Evolutionary conservation across 2,797 vertebrate species (phyloP).

Genomic region (Halcyon smyrnensis): DNA sequence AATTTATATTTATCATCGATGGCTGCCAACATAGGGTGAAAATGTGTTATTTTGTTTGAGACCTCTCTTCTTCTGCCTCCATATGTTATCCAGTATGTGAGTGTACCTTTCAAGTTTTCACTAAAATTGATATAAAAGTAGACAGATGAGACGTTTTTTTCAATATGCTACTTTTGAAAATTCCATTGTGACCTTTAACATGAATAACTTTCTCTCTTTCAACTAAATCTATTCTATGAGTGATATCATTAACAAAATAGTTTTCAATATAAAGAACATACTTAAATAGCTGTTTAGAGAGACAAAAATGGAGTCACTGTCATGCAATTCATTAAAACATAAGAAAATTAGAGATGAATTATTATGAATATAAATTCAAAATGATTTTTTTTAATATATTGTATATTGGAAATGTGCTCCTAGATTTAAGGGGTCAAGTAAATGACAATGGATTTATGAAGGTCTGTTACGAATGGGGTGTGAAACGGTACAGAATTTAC

Average conservation of each 20-base stretch:
- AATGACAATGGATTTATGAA: constrained; percentile 49
- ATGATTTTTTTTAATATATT: background rate
- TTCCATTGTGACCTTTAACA: background rate
- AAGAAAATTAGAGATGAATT: background rate
- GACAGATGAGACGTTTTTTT: background rate
- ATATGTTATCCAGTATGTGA: background rate
- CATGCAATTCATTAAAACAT: constrained; percentile 1
- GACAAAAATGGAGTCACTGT: background rate
- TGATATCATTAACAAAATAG: background rate
- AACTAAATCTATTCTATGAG: background rate
- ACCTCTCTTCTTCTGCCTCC: background rate
- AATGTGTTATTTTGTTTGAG: background rate
- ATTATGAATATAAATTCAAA: background rate
- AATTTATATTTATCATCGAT: background rate
- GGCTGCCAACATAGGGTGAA: background rate
- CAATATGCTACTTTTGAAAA: background rate
- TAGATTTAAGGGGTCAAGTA: background rate
- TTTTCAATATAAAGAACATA: background rate
- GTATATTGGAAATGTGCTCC: background rate
- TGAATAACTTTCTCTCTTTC: background rate
- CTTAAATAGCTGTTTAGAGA: background rate
- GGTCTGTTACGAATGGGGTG: constrained; percentile 29
- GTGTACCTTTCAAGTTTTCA: background rate
- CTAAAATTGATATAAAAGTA: background rate
- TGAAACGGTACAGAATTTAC: constrained; percentile 57